Evolutionary conservation across 2,888 invertebrate species (phyloP).

Genomic region (Pseudoips prasinana): DNA sequence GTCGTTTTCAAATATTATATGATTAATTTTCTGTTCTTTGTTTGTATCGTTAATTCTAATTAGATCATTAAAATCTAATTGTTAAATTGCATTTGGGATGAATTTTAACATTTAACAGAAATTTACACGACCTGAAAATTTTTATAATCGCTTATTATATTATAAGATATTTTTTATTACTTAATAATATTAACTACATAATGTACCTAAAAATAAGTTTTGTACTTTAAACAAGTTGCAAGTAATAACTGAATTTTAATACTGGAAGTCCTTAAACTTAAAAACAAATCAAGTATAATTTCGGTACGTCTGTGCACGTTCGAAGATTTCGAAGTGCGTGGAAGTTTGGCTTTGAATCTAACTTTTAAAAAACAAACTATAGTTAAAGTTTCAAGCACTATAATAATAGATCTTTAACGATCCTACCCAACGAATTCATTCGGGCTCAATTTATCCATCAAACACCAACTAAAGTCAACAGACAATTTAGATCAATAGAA

Average conservation of each 20-base stretch:
- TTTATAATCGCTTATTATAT: conserved; percentile 30
- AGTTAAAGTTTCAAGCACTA: too few relatives aligned
- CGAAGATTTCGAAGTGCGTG: too few relatives aligned
- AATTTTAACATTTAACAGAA: too few relatives aligned
- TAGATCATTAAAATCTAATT: conserved; percentile 9
- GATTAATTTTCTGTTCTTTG: conserved; percentile 12
- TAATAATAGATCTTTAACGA: too few relatives aligned
- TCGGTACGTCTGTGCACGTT: too few relatives aligned
- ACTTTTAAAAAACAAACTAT: too few relatives aligned
- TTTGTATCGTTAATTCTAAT: conserved; percentile 17
- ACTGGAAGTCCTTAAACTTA: too few relatives aligned
- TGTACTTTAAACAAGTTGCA: not conserved
- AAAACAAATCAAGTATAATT: too few relatives aligned
- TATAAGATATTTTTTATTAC: conserved; percentile 28
- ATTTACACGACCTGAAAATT: conserved; percentile 2
- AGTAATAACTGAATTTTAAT: too few relatives aligned
- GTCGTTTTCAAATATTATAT: conserved; percentile 6
- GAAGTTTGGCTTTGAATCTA: too few relatives aligned
- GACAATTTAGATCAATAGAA: conserved; percentile 25
- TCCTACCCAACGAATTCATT: conserved; percentile 1
- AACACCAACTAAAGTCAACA: conserved; percentile 15
- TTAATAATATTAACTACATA: conserved; percentile 29
- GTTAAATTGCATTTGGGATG: too few relatives aligned
- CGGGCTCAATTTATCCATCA: conserved; percentile 24
- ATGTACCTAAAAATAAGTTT: conserved; percentile 26